Percentiles rank a stretch among this genome's conserved stretches.
These are phyloP conservation scores for Horisme vitalbata DNA, from an alignment of 2,888 invertebrate species.

Conservation along the genomic window DNA sequence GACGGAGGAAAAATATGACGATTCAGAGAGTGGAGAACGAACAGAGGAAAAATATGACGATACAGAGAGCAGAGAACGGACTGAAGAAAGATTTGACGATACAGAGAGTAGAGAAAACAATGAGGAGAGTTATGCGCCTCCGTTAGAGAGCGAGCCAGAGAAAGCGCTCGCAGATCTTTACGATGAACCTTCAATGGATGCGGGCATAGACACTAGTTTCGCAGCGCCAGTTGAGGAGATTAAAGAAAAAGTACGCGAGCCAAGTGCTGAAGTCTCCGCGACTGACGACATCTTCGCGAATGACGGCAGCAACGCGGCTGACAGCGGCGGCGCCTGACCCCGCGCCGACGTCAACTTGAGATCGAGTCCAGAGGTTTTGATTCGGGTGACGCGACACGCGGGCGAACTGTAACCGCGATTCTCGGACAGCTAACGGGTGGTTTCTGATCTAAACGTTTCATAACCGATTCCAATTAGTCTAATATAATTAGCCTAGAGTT, in stretches of 20 bases:
- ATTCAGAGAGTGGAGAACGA: too few relatives aligned
- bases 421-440: not conserved
- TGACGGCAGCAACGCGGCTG: slow-evolving; percentile 26
- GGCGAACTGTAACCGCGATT: slow-evolving; percentile 21
- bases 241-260: slow-evolving; percentile 10
- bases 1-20: not conserved
- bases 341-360: slow-evolving; percentile 56
- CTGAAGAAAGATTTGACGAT: slow-evolving; percentile 1
- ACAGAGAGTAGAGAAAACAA: not conserved
- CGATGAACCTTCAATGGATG: slow-evolving; percentile 46
- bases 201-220: slow-evolving; percentile 61
- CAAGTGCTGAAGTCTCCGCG: slow-evolving; percentile 28
- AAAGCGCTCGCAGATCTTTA: slow-evolving; percentile 43
- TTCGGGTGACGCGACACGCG: slow-evolving; percentile 68
- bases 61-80: not conserved
- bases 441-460: not conserved
- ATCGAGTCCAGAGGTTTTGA: slow-evolving; percentile 74
- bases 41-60: too few relatives aligned
- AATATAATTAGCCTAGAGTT: not conserved
- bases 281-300: slow-evolving; percentile 54
- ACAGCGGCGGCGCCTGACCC: slow-evolving; percentile 61
- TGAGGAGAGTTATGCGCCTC: not conserved
- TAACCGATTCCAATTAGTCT: not conserved
- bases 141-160: slow-evolving; percentile 11
- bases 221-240: slow-evolving; percentile 28